Evolutionary conservation across 2,888 invertebrate species (phyloP).

Genomic region (Ochlodes sylvanus): DNA sequence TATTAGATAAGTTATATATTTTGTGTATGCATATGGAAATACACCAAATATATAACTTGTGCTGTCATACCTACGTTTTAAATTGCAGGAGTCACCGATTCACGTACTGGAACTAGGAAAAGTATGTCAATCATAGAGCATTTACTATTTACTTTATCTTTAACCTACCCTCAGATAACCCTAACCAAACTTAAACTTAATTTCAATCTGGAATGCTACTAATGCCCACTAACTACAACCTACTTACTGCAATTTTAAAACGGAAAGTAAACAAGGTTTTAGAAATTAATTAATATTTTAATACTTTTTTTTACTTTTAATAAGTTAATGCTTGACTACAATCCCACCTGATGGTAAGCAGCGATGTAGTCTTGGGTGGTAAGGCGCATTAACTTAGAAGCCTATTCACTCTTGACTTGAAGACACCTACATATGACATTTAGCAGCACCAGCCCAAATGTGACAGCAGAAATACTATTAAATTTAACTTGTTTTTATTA

Average conservation of each 20-base stretch:
- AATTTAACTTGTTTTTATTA: neutral
- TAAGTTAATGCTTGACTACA: no score
- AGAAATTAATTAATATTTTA: neutral
- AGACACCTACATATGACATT: no score
- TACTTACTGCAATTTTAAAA: neutral
- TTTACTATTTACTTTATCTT: slow-evolving; percentile 39
- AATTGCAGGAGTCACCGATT: slow-evolving; percentile 66
- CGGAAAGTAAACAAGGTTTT: neutral
- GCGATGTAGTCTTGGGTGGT: no score
- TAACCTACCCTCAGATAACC: slow-evolving; percentile 20
- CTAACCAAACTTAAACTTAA: slow-evolving; percentile 3
- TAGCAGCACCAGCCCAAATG: no score
- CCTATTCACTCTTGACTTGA: no score
- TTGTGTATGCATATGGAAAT: neutral
- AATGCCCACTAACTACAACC: neutral
- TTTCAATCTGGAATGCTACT: slow-evolving; percentile 14
- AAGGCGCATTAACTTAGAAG: no score
- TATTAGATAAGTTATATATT: no score
- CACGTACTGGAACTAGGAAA: slow-evolving; percentile 65
- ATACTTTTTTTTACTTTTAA: no score
- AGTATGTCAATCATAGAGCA: slow-evolving; percentile 58
- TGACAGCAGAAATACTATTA: no score
- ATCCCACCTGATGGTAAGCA: no score
- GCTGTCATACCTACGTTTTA: slow-evolving; percentile 21
- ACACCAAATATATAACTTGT: neutral